Conservation (phyloP, 2,797 vertebrate species). For the Sebastolobus alascanus region DNA sequence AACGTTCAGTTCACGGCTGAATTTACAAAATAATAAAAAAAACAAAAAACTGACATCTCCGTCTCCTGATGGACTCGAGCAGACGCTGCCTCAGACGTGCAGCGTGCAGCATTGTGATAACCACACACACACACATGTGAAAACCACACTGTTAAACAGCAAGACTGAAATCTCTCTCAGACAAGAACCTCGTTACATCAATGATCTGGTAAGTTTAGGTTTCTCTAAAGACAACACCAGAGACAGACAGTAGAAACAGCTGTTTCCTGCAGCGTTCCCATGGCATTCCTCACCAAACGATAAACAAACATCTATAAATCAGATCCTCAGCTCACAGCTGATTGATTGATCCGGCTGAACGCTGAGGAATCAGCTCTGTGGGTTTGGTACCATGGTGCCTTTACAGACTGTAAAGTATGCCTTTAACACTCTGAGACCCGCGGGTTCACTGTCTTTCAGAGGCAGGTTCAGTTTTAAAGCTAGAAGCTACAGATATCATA, state of each 20-base stretch:
- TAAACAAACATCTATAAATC: slow-evolving; percentile 50
- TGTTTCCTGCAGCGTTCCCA: slow-evolving; percentile 37
- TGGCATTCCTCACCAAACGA: slow-evolving; percentile 27
- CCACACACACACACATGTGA: neutral
- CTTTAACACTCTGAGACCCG: too few species aligned
- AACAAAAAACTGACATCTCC: neutral
- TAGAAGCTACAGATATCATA: too few species aligned
- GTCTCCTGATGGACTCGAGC: too few species aligned
- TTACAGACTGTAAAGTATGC: too few species aligned
- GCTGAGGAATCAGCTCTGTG: neutral
- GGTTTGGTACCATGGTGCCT: too few species aligned
- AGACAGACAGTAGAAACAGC: slow-evolving; percentile 31
- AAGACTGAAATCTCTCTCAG: neutral
- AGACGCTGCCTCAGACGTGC: neutral
- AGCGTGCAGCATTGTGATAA: neutral
- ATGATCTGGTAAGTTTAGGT: too few species aligned
- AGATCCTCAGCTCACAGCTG: neutral
- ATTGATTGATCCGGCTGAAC: neutral
- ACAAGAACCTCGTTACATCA: too few species aligned
- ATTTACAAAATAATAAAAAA: neutral
- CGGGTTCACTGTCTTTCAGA: too few species aligned
- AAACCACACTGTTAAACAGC: neutral
- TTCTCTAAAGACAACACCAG: too few species aligned
- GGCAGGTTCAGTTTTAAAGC: too few species aligned
- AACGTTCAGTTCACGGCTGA: neutral